Base-by-base conservation (phyloP, 2,888 invertebrate genomes). In the Neria commutata region DNA sequence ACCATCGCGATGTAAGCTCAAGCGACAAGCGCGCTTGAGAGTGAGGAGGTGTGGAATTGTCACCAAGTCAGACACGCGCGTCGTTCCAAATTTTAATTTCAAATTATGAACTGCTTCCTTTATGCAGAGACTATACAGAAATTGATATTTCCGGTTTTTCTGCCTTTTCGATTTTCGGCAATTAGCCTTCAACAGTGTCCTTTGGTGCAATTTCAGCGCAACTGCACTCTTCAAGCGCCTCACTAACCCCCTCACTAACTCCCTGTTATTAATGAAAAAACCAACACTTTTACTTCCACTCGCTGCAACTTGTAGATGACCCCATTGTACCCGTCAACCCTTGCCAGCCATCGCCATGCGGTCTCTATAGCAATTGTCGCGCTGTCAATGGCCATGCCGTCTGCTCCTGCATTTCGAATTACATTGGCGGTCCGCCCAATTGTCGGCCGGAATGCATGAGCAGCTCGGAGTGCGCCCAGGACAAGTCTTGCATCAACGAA, bases 391-490 rank as follows among this genome's bases (percentile, higher is more conserved):
- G 86, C 54, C 89, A 91, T 74, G 91, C 91, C 33, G 90, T 91
- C 49, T 93, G 93, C 78, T 90, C 91, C 58, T 94, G 93, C 73
- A 86, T 88, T 75, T 84, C 87, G 70, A 88, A 89, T 78, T 93
- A 91, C 78, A 86, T 89, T 70, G 94, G 94, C 45, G 86, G 89
- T 58, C 92, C 93, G 54, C 90, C 90, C 16, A 86, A 86, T 70
- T 92, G 90, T 79, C 86, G 88, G 52, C 92, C 92, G 16, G 92
- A 92, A 83, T 94, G 93, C 78, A 88, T 90, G 79, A 88, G 91
- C 63, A 92, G 91, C 80, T 88, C 91, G 48, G 93, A 94, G 75
- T 94, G 94, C 80, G 83, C 89, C 68, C 89, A 89, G 73, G 90
- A 92, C 74, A 89, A 85, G 77, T 90, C 93, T 50, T 95, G 95